A percentile compares a stretch with the other conserved stretches of the same genome.
These are phyloP conservation scores for Zaprionus capensis DNA, from an alignment of 1,140 invertebrate species.

Conservation along the genomic window DNA sequence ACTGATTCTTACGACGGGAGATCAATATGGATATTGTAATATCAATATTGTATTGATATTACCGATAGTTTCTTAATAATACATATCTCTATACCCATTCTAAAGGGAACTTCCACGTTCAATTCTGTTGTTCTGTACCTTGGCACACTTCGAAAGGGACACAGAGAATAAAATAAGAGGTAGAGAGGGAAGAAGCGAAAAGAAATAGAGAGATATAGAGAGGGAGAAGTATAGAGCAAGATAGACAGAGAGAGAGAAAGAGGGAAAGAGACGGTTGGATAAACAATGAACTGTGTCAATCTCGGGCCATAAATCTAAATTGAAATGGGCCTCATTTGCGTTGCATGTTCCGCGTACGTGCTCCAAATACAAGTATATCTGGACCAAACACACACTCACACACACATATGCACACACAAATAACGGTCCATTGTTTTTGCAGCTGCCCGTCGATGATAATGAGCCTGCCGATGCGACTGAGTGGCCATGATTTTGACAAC, in stretches of 20 bases:
- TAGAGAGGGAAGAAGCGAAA: no score
- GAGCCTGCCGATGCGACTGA: slow-evolving; percentile 45
- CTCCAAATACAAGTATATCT: slow-evolving; percentile 40
- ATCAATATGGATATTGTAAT: no score
- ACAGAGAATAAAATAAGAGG: no score
- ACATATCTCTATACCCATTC: no score
- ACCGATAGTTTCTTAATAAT: no score
- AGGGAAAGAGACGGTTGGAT: background rate
- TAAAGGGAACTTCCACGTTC: no score
- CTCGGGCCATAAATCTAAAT: slow-evolving; percentile 68
- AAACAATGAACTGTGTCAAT: slow-evolving; percentile 49
- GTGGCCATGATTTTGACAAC: slow-evolving; percentile 37
- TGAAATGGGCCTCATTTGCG: slow-evolving; percentile 67
- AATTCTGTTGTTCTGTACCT: no score
- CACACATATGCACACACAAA: slow-evolving; percentile 8
- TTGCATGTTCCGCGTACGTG: slow-evolving; percentile 35
- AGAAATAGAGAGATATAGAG: background rate
- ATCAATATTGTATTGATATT: no score
- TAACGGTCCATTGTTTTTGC: slow-evolving; percentile 54
- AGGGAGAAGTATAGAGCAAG: no score
- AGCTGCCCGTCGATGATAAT: slow-evolving; percentile 42
- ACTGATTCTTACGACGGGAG: no score
- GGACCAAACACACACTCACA: slow-evolving; percentile 3
- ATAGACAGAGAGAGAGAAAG: background rate
- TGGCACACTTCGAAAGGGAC: no score